phyloP scores from a whole-genome alignment of 1,140 invertebrate genomes.

The Drosophila seguyi region DNA sequence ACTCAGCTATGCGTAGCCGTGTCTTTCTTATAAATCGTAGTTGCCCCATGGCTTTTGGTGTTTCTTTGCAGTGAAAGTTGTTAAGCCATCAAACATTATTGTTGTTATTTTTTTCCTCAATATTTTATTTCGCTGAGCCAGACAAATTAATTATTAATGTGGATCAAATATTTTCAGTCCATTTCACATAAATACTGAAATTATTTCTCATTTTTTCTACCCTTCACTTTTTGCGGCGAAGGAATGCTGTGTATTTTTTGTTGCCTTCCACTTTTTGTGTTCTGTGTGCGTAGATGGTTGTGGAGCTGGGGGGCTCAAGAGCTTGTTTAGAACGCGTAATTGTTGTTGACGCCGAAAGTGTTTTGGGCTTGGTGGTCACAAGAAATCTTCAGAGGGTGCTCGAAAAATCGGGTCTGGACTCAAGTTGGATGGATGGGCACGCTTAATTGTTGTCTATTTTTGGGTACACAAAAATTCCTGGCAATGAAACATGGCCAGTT shows the following conservation, averaged over 20 bases:
- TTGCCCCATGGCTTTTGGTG: slow-evolving; percentile 23
- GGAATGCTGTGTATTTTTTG: slow-evolving; percentile 44
- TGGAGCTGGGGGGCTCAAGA: slow-evolving; percentile 18
- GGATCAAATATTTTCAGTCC: slow-evolving; percentile 39
- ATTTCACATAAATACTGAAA: slow-evolving; percentile 44
- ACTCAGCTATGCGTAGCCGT: slow-evolving; percentile 66
- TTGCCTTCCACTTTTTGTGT: slow-evolving; percentile 20
- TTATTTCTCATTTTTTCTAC: slow-evolving; percentile 54
- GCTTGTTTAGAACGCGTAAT: slow-evolving; percentile 48
- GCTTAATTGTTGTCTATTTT: slow-evolving; percentile 20
- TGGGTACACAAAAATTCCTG: not conserved
- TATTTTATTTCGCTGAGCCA: slow-evolving; percentile 28
- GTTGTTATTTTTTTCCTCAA: slow-evolving; percentile 9
- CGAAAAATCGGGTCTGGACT: slow-evolving; percentile 13
- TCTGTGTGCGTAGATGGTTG: slow-evolving; percentile 34
- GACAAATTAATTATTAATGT: slow-evolving; percentile 67
- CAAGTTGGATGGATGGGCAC: not conserved
- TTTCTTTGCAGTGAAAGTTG: slow-evolving; percentile 63
- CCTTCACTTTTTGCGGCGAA: slow-evolving; percentile 61
- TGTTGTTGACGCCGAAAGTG: slow-evolving; percentile 36
- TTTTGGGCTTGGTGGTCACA: slow-evolving; percentile 40
- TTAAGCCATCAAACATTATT: slow-evolving; percentile 32
- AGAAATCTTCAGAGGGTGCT: slow-evolving; percentile 15
- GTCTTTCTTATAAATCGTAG: slow-evolving; percentile 25
- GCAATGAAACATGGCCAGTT: not conserved